Evolutionary conservation across 2,888 invertebrate species (phyloP).

Genomic region (Chymomyza procnemis): DNA sequence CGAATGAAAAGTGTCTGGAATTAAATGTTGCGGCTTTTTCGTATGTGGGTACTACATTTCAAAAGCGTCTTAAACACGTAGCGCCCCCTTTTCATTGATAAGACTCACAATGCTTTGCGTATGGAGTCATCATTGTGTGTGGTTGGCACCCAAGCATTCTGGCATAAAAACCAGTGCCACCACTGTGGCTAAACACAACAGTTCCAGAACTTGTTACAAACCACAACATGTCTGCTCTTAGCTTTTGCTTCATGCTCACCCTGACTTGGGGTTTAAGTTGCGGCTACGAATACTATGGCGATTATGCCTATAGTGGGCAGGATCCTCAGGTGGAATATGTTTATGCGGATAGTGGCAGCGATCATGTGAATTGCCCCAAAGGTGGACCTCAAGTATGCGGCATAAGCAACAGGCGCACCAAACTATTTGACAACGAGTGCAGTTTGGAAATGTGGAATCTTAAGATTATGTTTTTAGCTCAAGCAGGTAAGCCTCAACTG

Average conservation of each 20-base stretch:
- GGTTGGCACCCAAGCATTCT: not conserved
- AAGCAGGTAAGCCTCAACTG: conserved; percentile 7
- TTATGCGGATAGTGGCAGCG: conserved; percentile 17
- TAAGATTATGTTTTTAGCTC: conserved; percentile 15
- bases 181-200: conserved; percentile 18
- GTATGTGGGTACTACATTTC: not conserved
- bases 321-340: conserved; percentile 20
- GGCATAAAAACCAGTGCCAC: not conserved
- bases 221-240: conserved; percentile 21
- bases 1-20: not conserved
- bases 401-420: conserved; percentile 17
- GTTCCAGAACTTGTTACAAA: conserved; percentile 12
- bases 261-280: not conserved
- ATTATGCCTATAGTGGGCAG: conserved; percentile 11
- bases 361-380: conserved; percentile 8
- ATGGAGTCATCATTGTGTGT: not conserved
- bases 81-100: not conserved
- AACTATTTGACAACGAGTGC: conserved; percentile 28
- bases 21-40: not conserved
- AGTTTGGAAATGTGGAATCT: conserved; percentile 26
- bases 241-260: not conserved
- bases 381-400: conserved; percentile 24
- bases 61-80: not conserved
- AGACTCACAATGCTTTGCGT: not conserved
- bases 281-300: conserved; percentile 30